phyloP scores from a whole-genome alignment of 1,140 invertebrate genomes.

The Mercenaria mercenaria region DNA sequence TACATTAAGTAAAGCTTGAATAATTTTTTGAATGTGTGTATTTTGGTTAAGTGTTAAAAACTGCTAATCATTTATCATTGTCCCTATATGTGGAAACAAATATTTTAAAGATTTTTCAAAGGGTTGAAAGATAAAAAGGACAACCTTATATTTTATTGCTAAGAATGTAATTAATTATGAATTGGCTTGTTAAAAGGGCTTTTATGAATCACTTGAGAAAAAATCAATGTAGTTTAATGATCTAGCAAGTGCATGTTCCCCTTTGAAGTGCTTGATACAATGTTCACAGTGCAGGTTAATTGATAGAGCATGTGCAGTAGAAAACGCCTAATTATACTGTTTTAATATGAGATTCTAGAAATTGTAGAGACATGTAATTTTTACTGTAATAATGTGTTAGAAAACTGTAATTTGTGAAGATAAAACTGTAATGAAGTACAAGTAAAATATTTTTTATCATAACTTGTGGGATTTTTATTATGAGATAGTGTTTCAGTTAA shows the following conservation, averaged over 20 bases:
- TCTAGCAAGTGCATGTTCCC: not conserved
- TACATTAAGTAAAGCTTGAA: not conserved
- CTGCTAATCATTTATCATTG: not conserved
- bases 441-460: too few relatives aligned
- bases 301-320: not conserved
- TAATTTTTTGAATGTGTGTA: not conserved
- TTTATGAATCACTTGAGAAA: conserved; percentile 2
- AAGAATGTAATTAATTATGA: not conserved
- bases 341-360: too few relatives aligned
- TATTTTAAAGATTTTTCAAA: not conserved
- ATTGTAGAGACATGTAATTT: too few relatives aligned
- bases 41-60: not conserved
- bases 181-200: not conserved
- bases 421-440: too few relatives aligned
- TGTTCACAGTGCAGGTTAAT: not conserved
- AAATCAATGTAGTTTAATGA: not conserved
- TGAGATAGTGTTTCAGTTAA: too few relatives aligned
- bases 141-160: not conserved
- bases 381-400: too few relatives aligned
- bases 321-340: not conserved
- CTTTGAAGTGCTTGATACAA: not conserved
- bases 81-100: not conserved
- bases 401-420: too few relatives aligned
- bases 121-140: not conserved
- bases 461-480: too few relatives aligned